Evolutionary conservation across 2,797 vertebrate species (phyloP).

Genomic region (Myotis myotis): DNA sequence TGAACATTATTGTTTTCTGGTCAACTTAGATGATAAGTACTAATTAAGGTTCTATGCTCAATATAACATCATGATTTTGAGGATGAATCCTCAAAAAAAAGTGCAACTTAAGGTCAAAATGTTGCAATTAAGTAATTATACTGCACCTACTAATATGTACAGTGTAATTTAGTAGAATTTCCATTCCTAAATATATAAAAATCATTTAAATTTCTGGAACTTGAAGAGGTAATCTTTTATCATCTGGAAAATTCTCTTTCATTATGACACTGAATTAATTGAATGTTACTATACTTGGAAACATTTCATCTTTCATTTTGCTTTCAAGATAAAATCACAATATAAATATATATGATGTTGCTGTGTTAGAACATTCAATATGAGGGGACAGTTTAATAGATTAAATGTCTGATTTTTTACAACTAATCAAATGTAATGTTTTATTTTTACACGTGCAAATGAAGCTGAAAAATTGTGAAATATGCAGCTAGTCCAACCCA

Average conservation of each 20-base stretch:
- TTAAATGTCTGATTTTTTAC: background rate
- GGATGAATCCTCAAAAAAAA: background rate
- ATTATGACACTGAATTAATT: background rate
- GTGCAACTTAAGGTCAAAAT: background rate
- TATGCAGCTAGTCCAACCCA: background rate
- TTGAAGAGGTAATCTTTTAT: background rate
- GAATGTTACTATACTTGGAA: background rate
- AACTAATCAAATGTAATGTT: background rate
- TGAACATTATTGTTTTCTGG: background rate
- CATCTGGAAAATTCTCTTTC: slow-evolving; percentile 24
- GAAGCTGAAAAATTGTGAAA: background rate
- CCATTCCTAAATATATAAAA: slow-evolving; percentile 33
- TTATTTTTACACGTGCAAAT: background rate
- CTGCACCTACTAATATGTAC: background rate
- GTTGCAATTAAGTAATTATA: background rate
- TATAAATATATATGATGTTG: background rate
- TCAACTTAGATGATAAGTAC: background rate
- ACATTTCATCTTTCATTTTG: background rate
- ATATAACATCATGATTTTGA: background rate
- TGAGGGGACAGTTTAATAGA: background rate
- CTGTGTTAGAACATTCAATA: background rate
- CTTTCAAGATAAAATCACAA: slow-evolving; percentile 31
- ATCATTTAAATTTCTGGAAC: slow-evolving; percentile 5
- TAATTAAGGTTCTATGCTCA: background rate
- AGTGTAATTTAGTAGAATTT: background rate